Evolutionary conservation across 2,797 vertebrate genomes (phyloP), one percentile per base, ranked within the genome.

Genomic region (Myioborus miniatus): DNA sequence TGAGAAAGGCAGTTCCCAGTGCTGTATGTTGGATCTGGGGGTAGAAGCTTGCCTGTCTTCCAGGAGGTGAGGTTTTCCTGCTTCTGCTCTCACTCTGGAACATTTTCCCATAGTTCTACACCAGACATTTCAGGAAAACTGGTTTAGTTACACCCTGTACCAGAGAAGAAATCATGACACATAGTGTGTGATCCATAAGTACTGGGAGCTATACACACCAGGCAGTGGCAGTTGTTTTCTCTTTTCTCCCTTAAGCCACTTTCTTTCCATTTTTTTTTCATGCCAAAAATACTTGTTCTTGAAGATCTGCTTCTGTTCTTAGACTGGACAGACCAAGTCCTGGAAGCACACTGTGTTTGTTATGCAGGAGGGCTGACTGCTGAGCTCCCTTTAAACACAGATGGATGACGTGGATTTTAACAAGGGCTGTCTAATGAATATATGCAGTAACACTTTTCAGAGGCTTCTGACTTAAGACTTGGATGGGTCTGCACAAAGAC

Each of bases 371-470:
- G 53, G 26, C 65, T 72, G 80, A 62, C 52, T 75, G 37, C 70
- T 64, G 41, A 83, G 46, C 47, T 92, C 43, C 50, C 50, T 83
- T 52, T 59, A 64, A 93, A 81, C 65, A 75, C 36, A 89, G 75
- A 80, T 37, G 43, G 76, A 78, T 53, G 30, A 75, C 20, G 44
- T 1, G 47, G 60, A 71, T 71, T 94, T 93, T 91, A 78, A 87
- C 67, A 60, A 41, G 87, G 56, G 49, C 53, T 81, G 11, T 49
- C 64, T 83, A 94, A 87, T 47, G 72, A 88, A 78, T 68, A 83
- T 15, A 88, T 29, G 49, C 82, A 91, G 60, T 36, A 77, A 89
- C 76, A 87, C 41, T 87, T 83, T 49, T 68, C 82, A 94, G 87
- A 74, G 46, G 49, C 78, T 89, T 92, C 41, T 90, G 81, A 83